Evolutionary conservation across 2,797 vertebrate genomes (phyloP).

Genomic region (Varecia variegata): DNA sequence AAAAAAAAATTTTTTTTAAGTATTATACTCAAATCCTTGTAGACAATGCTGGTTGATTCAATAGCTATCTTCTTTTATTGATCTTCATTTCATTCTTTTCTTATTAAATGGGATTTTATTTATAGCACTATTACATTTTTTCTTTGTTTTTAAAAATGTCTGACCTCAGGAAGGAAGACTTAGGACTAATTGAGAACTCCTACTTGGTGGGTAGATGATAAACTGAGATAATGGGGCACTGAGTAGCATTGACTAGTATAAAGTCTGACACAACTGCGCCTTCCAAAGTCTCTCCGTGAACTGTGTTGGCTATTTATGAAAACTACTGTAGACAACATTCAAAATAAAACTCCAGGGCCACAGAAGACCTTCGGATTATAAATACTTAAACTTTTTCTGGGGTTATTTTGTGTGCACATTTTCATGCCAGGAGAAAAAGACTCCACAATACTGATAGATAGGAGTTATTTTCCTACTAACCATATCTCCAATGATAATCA

Average conservation of each 20-base stretch:
- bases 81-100: not conserved
- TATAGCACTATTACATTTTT: not conserved
- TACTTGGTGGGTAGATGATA: not conserved
- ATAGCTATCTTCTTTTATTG: not conserved
- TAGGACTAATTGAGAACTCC: not conserved
- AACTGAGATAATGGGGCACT: not conserved
- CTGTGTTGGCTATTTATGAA: not conserved
- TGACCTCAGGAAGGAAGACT: not conserved
- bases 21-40: not conserved
- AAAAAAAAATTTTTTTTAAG: not conserved
- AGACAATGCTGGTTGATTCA: not conserved
- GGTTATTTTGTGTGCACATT: not conserved
- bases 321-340: not conserved
- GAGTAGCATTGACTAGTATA: not conserved
- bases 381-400: not conserved
- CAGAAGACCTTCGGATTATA: not conserved
- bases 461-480: not conserved
- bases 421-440: not conserved
- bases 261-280: not conserved
- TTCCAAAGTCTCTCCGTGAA: not conserved
- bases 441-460: not conserved
- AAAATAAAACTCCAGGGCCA: not conserved
- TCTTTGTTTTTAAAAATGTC: not conserved
- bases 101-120: not conserved
- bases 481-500: not conserved